Conservation (phyloP, 2,113 vertebrate genomes). For the Craseonycteris thonglongyai region DNA sequence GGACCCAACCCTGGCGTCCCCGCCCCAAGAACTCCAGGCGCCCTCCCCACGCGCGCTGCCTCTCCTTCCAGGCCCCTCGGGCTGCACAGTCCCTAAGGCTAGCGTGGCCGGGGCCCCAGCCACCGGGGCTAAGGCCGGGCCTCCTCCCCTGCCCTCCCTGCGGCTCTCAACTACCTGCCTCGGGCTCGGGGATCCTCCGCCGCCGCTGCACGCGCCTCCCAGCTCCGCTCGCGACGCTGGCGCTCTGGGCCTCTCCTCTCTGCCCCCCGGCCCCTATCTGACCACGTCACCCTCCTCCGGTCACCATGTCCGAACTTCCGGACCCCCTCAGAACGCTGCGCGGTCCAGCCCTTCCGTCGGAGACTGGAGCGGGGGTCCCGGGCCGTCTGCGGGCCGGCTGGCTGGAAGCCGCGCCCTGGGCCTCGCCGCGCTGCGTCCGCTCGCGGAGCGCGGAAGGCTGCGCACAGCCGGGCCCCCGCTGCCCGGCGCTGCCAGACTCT, state of each 20-base stretch:
- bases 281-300: conserved; percentile 65
- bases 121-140: neutral
- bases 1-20: neutral
- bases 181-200: conserved; percentile 39
- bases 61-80: neutral
- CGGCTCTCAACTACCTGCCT: conserved; percentile 59
- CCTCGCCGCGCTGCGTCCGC: conserved; percentile 10
- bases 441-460: conserved; percentile 39
- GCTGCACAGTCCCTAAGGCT: neutral
- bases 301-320: conserved; percentile 69
- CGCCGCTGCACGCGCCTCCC: conserved; percentile 47
- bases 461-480: conserved; percentile 51
- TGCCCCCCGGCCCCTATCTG: conserved; percentile 46
- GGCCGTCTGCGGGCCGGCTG: neutral
- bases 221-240: conserved; percentile 39
- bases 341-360: conserved; percentile 14
- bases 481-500: conserved; percentile 65
- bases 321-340: conserved; percentile 47
- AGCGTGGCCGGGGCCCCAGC: neutral
- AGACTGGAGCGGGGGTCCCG: neutral
- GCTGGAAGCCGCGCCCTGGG: neutral
- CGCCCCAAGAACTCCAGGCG: neutral
- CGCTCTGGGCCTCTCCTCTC: conserved; percentile 40
- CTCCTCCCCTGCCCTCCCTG: neutral
- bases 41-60: neutral